These are phyloP conservation scores for Phortica okadai DNA, from an alignment of 2,888 invertebrate genomes.

Conservation along the genomic window DNA sequence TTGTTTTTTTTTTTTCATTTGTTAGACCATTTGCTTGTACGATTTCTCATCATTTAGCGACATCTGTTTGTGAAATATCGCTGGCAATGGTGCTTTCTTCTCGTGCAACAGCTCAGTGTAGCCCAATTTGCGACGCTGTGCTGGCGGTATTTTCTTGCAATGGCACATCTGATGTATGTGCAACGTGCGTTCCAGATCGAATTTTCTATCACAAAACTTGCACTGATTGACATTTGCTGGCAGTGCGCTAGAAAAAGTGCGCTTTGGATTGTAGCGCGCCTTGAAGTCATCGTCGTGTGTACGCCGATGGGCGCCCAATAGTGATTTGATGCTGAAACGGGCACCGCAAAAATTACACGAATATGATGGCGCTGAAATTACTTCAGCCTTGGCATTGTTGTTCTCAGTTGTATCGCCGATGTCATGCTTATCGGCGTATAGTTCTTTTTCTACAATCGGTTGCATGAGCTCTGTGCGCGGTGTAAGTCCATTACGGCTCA, in stretches of 20 bases:
- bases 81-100: conserved; percentile 61
- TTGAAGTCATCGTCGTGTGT: conserved; percentile 58
- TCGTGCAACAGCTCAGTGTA: conserved; percentile 60
- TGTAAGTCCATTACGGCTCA: conserved; percentile 53
- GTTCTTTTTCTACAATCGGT: conserved; percentile 37
- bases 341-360: conserved; percentile 55
- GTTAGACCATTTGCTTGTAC: background rate
- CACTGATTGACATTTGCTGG: conserved; percentile 43
- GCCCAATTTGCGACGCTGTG: conserved; percentile 56
- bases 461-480: conserved; percentile 41
- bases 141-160: conserved; percentile 60
- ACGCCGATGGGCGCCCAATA: conserved; percentile 55
- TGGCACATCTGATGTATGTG: conserved; percentile 60
- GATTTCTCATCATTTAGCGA: background rate
- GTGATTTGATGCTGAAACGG: conserved; percentile 56
- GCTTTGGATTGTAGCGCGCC: conserved; percentile 45
- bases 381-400: background rate
- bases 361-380: conserved; percentile 31
- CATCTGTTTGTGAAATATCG: background rate
- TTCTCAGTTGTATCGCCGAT: conserved; percentile 13
- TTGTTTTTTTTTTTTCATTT: background rate
- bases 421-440: conserved; percentile 23
- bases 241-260: conserved; percentile 26
- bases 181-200: conserved; percentile 58
- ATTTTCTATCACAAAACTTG: conserved; percentile 58